Conservation (phyloP, 2,113 vertebrate species). For the Anser cygnoides region DNA sequence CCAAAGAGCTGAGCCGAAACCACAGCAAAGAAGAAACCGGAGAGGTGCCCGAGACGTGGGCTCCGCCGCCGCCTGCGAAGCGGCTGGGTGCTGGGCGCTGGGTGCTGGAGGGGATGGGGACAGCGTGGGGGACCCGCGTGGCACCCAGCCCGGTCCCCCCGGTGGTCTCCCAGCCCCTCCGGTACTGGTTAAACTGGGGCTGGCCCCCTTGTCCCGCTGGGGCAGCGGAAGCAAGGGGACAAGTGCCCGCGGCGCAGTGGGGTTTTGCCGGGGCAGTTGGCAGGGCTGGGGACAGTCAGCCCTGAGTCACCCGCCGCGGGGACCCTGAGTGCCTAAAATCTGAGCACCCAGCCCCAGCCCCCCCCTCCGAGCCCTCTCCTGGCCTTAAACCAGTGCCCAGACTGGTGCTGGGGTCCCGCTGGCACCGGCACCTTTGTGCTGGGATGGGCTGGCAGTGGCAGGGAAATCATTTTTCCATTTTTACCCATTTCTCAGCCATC, state of each 20-base stretch:
- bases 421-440: neutral
- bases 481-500: neutral
- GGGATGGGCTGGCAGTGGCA: neutral
- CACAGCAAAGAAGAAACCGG: conserved; percentile 48
- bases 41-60: conserved; percentile 14
- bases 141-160: rapidly evolving
- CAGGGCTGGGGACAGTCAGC: neutral
- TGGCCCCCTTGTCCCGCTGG: neutral
- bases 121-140: too few species aligned
- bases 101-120: neutral
- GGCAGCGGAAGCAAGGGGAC: neutral
- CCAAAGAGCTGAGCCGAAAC: neutral
- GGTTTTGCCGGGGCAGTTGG: neutral
- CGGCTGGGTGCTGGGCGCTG: conserved; percentile 19
- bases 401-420: neutral
- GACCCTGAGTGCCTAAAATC: neutral
- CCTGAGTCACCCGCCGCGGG: rapidly evolving
- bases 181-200: neutral
- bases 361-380: neutral
- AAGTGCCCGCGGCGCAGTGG: neutral
- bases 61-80: neutral
- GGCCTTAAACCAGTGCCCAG: neutral
- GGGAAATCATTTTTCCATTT: neutral
- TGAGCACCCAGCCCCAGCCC: neutral
- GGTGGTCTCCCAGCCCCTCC: neutral